Evolutionary conservation across 1,140 invertebrate species (phyloP), one percentile per base, ranked within the genome.

Genomic region (Drosophila melanica): DNA sequence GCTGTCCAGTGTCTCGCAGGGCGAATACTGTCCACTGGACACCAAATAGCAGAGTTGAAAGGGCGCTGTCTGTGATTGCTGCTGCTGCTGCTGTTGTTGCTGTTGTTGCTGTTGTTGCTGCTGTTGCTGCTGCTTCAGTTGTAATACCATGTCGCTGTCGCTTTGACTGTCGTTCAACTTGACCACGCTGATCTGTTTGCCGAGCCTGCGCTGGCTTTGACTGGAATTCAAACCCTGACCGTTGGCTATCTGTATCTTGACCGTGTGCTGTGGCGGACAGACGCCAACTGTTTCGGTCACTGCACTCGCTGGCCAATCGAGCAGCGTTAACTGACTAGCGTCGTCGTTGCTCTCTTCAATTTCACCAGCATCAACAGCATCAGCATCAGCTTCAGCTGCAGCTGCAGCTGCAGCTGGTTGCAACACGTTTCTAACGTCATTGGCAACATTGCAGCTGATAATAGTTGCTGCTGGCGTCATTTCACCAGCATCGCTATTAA

Each of bases 21-120:
- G 96, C 35, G 96, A 96, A 64, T 95, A 95, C 79, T 97, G 96
- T 0, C 96, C 96, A 84, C 95, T 96, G 5, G 95, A 94, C 93
- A 95, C 95, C 14, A 95, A 92, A 82, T 93, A 93, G 76, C 93
- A 93, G 9, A 92, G 92, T 50, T 93, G 93, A 53, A 93, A 93
- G 8, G 92, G 58, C 20, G 45, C 23, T 20, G 47, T 51, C 9
- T 35, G 42, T 42, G 51, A 2, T 11, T 57, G 57, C 1, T 54
- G 48, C 0, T 57, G 47, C 1, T 54, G 42, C 0, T 71, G 45
- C n/a, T 57, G 57, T 1, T 54, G 48, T 0, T 57, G 47, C 1
- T 54, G 42, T 0, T 71, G 45, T 16, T 60, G 53, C 16, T 84
- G 50, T 3, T 77, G 75, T n/a, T 85, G 76, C n/a, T 79, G 65